A percentile compares a stretch with the other conserved stretches of the same genome.
Conservation (phyloP, 2,113 vertebrate genomes). For the Cavia aperea region DNA sequence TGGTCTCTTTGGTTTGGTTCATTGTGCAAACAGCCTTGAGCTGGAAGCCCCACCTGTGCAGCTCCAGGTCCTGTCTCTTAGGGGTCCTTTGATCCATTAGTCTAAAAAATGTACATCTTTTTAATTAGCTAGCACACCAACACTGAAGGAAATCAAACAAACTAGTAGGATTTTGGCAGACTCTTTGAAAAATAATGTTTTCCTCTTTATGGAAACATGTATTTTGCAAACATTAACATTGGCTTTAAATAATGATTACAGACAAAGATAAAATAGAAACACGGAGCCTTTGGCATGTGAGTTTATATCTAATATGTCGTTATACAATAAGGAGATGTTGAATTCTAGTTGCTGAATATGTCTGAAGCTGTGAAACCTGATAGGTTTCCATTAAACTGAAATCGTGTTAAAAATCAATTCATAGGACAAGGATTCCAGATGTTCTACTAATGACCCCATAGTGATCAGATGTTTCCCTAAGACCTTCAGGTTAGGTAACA, state of each 20-base stretch:
- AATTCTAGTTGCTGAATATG: conserved; percentile 7
- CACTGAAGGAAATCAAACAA: conserved; percentile 4
- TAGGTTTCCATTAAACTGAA: conserved; percentile 20
- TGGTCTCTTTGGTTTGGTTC: not conserved
- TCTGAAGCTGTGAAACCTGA: conserved; percentile 4
- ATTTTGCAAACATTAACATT: conserved; percentile 47
- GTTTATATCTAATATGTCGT: not conserved
- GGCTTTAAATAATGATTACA: conserved; percentile 41
- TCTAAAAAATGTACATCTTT: not conserved
- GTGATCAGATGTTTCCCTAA: not conserved
- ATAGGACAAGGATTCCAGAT: conserved; percentile 25
- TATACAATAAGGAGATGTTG: not conserved
- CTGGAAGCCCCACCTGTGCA: not conserved
- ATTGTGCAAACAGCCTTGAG: not conserved
- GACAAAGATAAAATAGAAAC: conserved; percentile 37
- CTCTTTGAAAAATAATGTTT: conserved; percentile 35
- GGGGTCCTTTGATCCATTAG: not conserved
- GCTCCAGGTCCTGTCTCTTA: not conserved
- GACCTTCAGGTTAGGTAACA: not conserved
- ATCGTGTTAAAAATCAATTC: not conserved
- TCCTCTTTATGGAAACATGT: conserved; percentile 42
- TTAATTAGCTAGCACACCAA: not conserved
- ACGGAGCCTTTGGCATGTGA: conserved; percentile 25
- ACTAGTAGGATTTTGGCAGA: not conserved
- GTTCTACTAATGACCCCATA: not conserved